phyloP scores from a whole-genome alignment of 2,113 vertebrate genomes.

The Vanacampus margaritifer region DNA sequence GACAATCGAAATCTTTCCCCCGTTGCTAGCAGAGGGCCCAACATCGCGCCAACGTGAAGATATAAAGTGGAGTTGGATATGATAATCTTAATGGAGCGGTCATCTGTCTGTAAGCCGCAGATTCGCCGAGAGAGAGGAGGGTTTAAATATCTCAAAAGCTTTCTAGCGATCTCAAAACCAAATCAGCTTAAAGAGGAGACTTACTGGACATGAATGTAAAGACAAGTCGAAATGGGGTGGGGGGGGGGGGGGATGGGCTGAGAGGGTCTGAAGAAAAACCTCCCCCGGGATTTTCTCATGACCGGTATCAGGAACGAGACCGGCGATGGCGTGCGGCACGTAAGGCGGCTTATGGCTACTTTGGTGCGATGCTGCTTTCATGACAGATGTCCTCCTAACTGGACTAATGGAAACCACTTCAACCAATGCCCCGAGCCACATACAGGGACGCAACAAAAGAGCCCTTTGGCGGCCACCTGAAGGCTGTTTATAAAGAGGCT shows the following conservation, averaged over 20 bases:
- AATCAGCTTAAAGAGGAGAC: constrained; percentile 60
- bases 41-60: constrained; percentile 46
- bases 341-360: constrained; percentile 35
- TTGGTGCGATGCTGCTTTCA: constrained; percentile 17
- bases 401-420: constrained; percentile 65
- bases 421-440: constrained; percentile 33
- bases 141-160: constrained; percentile 62
- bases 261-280: constrained; percentile 21
- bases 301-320: constrained; percentile 30
- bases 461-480: constrained; percentile 39
- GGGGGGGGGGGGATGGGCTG: too few species aligned
- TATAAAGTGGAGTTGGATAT: constrained; percentile 49
- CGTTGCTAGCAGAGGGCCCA: constrained; percentile 18
- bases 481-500: constrained; percentile 17
- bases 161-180: constrained; percentile 45
- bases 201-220: constrained; percentile 34
- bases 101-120: constrained; percentile 56
- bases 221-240: constrained; percentile 20
- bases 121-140: constrained; percentile 26
- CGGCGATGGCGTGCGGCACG: constrained; percentile 23
- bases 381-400: constrained; percentile 65
- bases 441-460: constrained; percentile 11
- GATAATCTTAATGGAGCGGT: constrained; percentile 71
- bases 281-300: constrained; percentile 32
- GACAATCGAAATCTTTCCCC: constrained; percentile 58